A percentile compares a stretch with the other conserved stretches of the same genome.
Evolutionary conservation across 1,140 invertebrate species (phyloP).

Genomic region (Hycleus phaleratus): DNA sequence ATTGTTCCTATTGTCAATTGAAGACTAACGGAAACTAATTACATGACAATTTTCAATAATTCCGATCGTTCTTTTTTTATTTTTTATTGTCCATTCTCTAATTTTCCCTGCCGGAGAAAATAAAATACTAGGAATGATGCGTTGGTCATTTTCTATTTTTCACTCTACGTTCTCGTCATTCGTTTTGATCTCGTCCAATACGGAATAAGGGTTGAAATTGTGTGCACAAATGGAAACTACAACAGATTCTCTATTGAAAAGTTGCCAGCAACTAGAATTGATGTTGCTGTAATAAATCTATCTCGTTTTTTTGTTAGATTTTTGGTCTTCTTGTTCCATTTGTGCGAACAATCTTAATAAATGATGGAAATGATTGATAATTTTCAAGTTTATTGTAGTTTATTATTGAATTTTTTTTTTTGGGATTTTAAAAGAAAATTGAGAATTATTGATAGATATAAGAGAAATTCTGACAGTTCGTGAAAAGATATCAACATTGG

Average conservation of each 20-base stretch:
- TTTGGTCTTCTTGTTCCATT: not conserved
- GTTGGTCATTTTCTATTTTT: not conserved
- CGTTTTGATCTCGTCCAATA: not conserved
- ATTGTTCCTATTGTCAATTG: constrained; percentile 22
- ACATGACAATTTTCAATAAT: constrained; percentile 2
- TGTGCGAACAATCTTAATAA: too few relatives aligned
- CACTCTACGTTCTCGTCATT: not conserved
- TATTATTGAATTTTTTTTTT: too few relatives aligned
- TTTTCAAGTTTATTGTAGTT: too few relatives aligned
- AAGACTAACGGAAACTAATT: constrained; percentile 23
- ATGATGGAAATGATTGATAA: too few relatives aligned
- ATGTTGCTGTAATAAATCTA: not conserved
- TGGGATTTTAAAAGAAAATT: too few relatives aligned
- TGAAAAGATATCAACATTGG: too few relatives aligned
- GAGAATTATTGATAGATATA: too few relatives aligned
- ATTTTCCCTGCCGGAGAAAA: not conserved
- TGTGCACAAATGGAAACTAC: not conserved
- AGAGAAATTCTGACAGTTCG: too few relatives aligned
- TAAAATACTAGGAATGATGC: not conserved
- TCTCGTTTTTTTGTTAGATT: not conserved
- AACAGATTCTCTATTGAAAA: not conserved
- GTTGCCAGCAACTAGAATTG: not conserved
- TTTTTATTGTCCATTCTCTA: not conserved
- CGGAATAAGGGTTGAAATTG: not conserved
- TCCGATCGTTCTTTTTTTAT: not conserved